A percentile compares a stretch with the other conserved stretches of the same genome.
phyloP scores from a whole-genome alignment of 2,888 invertebrate genomes.

The Pterostichus madidus region DNA sequence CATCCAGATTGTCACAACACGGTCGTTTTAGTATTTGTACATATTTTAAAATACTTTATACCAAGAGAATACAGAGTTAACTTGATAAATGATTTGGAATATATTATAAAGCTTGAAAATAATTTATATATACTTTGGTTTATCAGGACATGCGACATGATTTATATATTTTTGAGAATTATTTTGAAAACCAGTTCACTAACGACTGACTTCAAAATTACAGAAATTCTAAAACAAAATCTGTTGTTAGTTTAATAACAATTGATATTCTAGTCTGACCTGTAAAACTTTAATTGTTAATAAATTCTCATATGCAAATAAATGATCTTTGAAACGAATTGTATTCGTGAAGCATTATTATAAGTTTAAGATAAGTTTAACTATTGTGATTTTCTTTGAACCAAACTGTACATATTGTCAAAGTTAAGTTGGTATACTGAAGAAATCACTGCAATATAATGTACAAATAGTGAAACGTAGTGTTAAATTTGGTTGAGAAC shows the following conservation, averaged over 20 bases:
- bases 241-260: constrained; percentile 42
- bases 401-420: constrained; percentile 45
- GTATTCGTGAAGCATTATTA: constrained; percentile 25
- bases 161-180: background rate
- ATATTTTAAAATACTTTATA: constrained; percentile 58
- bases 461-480: constrained; percentile 66
- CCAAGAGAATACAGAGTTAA: background rate
- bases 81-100: constrained; percentile 1
- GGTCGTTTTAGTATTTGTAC: constrained; percentile 65
- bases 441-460: constrained; percentile 54
- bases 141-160: constrained; percentile 4
- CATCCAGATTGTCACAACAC: constrained; percentile 53
- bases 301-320: constrained; percentile 10
- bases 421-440: constrained; percentile 32
- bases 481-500: constrained; percentile 45
- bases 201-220: constrained; percentile 15
- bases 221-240: constrained; percentile 47
- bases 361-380: constrained; percentile 7
- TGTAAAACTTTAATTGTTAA: constrained; percentile 35
- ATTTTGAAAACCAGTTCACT: background rate
- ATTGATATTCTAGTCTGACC: constrained; percentile 46
- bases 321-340: background rate
- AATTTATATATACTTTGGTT: constrained; percentile 24
- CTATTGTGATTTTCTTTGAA: constrained; percentile 28
- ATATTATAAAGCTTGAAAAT: background rate